Percentiles rank a stretch among this genome's conserved stretches.
Conservation (phyloP, 2,888 invertebrate species). For the Exocentrus adspersus region DNA sequence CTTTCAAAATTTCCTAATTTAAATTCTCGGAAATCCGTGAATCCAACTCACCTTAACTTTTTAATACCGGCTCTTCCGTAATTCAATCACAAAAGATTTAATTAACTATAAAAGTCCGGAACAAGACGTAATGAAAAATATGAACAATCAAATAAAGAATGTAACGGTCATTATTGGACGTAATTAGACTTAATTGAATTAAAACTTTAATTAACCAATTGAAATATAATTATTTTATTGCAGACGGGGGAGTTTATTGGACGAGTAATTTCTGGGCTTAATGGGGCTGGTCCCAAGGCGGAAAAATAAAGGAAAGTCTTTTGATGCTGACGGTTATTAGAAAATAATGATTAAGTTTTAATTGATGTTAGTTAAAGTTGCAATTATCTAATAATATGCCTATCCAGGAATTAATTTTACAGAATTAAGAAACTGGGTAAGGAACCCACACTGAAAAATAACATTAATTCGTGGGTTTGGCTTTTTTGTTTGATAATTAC, state of each 20-base stretch:
- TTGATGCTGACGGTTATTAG: background rate
- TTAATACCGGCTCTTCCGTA: slow-evolving; percentile 11
- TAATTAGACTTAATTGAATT: slow-evolving; percentile 58
- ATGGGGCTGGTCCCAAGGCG: slow-evolving; percentile 38
- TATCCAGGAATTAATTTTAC: too few species aligned
- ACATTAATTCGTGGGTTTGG: too few species aligned
- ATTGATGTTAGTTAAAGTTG: too few species aligned
- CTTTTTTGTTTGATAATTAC: too few species aligned
- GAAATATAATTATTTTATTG: slow-evolving; percentile 59
- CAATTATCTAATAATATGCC: too few species aligned
- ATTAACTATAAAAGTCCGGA: slow-evolving; percentile 18
- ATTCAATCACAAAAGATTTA: slow-evolving; percentile 15
- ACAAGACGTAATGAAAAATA: slow-evolving; percentile 16
- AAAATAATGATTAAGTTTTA: background rate
- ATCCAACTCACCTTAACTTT: slow-evolving; percentile 4
- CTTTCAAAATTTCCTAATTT: slow-evolving; percentile 1
- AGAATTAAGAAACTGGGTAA: too few species aligned
- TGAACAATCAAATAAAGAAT: slow-evolving; percentile 29
- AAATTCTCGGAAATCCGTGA: slow-evolving; percentile 10
- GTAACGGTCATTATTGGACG: slow-evolving; percentile 37
- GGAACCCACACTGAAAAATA: too few species aligned
- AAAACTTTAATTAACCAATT: slow-evolving; percentile 61
- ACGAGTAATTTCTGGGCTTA: slow-evolving; percentile 48
- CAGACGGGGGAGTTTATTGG: slow-evolving; percentile 39
- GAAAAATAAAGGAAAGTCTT: slow-evolving; percentile 24